Evolutionary conservation across 2,888 invertebrate genomes (phyloP).

Genomic region (Scotopteryx bipunctaria): DNA sequence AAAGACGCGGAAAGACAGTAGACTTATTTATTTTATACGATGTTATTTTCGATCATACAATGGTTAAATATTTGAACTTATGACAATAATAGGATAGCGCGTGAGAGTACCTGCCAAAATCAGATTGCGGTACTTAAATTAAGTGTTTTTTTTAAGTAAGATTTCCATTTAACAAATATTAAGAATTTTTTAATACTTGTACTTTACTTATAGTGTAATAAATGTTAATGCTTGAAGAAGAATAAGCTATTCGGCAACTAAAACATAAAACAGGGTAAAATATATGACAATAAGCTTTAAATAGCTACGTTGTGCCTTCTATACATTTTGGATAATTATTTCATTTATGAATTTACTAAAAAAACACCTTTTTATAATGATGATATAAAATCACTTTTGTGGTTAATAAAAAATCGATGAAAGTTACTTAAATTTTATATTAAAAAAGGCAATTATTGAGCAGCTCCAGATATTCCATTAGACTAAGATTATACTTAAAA

Average conservation of each 20-base stretch:
- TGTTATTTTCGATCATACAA: background rate
- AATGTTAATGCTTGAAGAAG: background rate
- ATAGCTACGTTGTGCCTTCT: slow-evolving; percentile 55
- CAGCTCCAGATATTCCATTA: slow-evolving; percentile 47
- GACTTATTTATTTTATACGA: background rate
- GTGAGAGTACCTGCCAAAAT: slow-evolving; percentile 25
- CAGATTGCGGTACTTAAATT: slow-evolving; percentile 1
- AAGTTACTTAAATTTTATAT: slow-evolving; percentile 25
- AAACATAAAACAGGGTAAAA: slow-evolving; percentile 63
- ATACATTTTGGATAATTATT: slow-evolving; percentile 42
- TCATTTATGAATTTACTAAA: slow-evolving; percentile 43
- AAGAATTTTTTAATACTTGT: too few species aligned
- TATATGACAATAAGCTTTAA: slow-evolving; percentile 59
- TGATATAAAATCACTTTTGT: slow-evolving; percentile 13
- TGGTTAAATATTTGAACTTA: slow-evolving; percentile 1
- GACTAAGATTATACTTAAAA: slow-evolving; percentile 37
- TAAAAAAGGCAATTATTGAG: slow-evolving; percentile 32
- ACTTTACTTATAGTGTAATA: too few species aligned
- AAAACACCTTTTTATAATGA: slow-evolving; percentile 9
- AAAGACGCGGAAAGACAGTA: background rate
- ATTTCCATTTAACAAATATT: too few species aligned
- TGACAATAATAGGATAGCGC: slow-evolving; percentile 20
- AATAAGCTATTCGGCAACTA: slow-evolving; percentile 20
- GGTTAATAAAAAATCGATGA: slow-evolving; percentile 8
- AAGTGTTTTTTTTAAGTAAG: background rate